phyloP scores from a whole-genome alignment of 1,140 invertebrate genomes.

The Rhopalosiphum padi region DNA sequence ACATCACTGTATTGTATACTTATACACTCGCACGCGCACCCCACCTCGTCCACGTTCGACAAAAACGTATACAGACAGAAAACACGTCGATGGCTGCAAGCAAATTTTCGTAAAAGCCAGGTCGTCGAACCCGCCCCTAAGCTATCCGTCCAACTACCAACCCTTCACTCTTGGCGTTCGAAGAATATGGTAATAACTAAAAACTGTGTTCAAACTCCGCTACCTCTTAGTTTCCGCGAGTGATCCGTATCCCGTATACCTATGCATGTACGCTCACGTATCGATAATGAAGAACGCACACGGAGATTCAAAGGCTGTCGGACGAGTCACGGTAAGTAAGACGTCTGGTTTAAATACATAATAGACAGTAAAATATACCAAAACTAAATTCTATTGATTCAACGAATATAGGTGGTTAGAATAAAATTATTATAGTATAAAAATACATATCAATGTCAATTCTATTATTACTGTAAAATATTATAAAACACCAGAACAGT shows the following conservation, averaged over 20 bases:
- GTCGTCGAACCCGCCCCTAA: neutral
- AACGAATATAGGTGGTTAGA: no score
- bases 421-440: no score
- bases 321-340: neutral
- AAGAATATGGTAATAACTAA: neutral
- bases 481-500: no score
- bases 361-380: no score
- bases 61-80: neutral
- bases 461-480: no score
- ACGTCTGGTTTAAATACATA: no score
- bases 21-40: neutral
- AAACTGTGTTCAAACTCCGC: neutral
- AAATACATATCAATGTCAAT: no score
- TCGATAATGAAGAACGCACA: neutral
- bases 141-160: neutral
- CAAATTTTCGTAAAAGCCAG: conserved; percentile 22
- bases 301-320: neutral
- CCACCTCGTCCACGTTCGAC: neutral
- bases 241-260: neutral
- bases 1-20: neutral
- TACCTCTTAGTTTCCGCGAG: neutral
- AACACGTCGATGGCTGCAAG: neutral
- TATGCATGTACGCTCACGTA: no score
- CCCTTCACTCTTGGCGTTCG: neutral
- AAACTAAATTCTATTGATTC: no score